Evolutionary conservation across 1,140 invertebrate genomes (phyloP).

Genomic region (Leptestheria dahalacensis): DNA sequence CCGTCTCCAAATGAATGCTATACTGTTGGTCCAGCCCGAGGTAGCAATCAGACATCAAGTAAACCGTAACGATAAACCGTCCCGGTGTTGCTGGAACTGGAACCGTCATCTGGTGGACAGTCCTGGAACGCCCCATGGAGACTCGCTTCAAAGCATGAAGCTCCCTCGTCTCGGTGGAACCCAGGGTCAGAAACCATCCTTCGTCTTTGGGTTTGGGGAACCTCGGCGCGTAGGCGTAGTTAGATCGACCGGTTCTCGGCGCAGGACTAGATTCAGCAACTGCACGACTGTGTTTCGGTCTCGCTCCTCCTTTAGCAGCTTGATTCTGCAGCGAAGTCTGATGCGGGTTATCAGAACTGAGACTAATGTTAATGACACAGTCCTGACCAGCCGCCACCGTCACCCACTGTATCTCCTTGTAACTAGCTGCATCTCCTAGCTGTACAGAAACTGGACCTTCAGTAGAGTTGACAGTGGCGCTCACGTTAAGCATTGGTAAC

Average conservation of each 20-base stretch:
- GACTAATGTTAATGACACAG: not conserved
- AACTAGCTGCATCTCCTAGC: not conserved
- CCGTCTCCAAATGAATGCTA: conserved; percentile 31
- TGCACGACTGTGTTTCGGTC: not conserved
- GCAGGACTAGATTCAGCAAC: no score
- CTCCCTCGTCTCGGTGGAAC: conserved; percentile 49
- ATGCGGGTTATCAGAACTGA: not conserved
- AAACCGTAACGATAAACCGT: conserved; percentile 57
- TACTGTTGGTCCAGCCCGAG: conserved; percentile 93
- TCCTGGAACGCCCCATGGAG: conserved; percentile 29
- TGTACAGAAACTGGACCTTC: not conserved
- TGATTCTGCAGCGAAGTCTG: not conserved
- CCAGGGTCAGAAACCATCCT: conserved; percentile 84
- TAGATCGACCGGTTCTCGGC: not conserved
- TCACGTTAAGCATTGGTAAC: conserved; percentile 5
- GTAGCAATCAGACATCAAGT: conserved; percentile 85
- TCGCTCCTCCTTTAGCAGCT: not conserved
- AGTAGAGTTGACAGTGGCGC: not conserved
- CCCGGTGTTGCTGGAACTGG: conserved; percentile 45
- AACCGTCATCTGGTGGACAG: conserved; percentile 41
- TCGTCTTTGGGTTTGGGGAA: conserved; percentile 90
- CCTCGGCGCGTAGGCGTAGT: conserved; percentile 54
- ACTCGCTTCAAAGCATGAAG: conserved; percentile 76
- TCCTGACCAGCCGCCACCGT: conserved; percentile 7
- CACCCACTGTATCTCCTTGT: not conserved